Base-by-base conservation (phyloP, 2,888 invertebrate genomes). In the Cheilosia vernalis region DNA sequence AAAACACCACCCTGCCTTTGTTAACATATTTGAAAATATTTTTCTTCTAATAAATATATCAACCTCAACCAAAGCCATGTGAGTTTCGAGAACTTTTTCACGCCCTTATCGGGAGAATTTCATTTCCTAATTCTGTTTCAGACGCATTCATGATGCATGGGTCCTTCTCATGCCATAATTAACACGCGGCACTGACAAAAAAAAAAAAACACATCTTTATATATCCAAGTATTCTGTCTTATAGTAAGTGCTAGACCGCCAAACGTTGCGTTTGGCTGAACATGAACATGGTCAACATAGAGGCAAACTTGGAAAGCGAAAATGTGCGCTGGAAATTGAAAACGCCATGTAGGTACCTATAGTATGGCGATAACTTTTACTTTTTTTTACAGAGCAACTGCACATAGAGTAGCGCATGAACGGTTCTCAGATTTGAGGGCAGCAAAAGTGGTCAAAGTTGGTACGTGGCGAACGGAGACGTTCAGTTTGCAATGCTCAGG, bases 131-230 rank as follows among this genome's bases (percentile, higher is more conserved):
- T 60, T 66, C 33, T 56, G 53, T 58, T 70, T 58, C 7, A 42
- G 69, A 55, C 40, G 82, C 72, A 55, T 66, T 60, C 82, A 58
- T 82, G 82, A 72, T 82, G 82, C 82, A 82, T 78, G 82, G 72
- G 33, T 72, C 72, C 78, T 72, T 77, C 64, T 21, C 66, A 72
- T 77, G 78, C 78, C 77, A 77, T 82, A 78, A 82, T 78, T 82
- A 78, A 72, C 77, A 78, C 82, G 82, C 37, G 64, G 70, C 33
- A 13, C 37, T 37, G 37, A 13, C 37, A 13, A 37, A 13, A 37
- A 37, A 37, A 13, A 37, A 0, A 10, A 3, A 1, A 51, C 42
- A 81, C 74, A 63, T 1, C 30, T 30, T 9, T 6, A 9, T 30
- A 30, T 69, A 17, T 9, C 53, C 47, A 53, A 53, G 30, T 24